Base-by-base conservation (phyloP, 2,797 vertebrate species). In the Fistularia commersonii region DNA sequence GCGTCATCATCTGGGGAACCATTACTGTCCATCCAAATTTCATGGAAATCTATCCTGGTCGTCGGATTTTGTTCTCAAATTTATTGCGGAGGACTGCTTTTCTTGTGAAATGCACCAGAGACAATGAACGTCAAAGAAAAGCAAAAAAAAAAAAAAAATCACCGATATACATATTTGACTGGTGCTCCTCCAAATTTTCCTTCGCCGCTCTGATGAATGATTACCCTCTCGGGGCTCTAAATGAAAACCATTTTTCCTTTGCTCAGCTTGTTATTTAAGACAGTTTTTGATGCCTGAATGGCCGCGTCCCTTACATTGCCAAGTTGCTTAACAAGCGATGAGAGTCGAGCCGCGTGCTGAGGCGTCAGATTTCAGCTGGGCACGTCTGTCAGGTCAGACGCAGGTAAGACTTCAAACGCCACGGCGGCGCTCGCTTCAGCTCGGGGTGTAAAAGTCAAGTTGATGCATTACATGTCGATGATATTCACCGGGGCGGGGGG, bases 211-310 rank as follows among this genome's bases (percentile, higher is more conserved):
- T 38, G 13, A 2, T 52, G 70, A 72, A 59, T 62, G 59, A 70
- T 64, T 69, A 54, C 64, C 40, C 70, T 82, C 62, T 54, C 0
- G 41, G 54, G 64, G 34, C n/a, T 57, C 67, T 66, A 44, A 54
- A 66, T 5, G 13, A 54, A 67, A 65, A 55, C 61, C 36, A 8
- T 63, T 73, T 73, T 67, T 36, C 8, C 32, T 12, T 11, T 15
- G 37, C 48, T 58, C 48, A 8, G 83, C 82, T 74, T 86, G 83
- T 85, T 81, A 87, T 86, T 82, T 69, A 79, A 87, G 70, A 65
- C 61, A 12, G 31, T 51, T 40, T 76, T 59, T 64, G 69, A 77
- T 61, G 81, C 74, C 72, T 67, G 61, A 77, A 39, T 71, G 61
- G 48, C 51, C 5, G 85, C 74, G 61, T 77, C 74, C 68, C 63